Evolutionary conservation across 2,797 vertebrate genomes (phyloP), one percentile per base, ranked within the genome.

Genomic region (Coreius guichenoti): DNA sequence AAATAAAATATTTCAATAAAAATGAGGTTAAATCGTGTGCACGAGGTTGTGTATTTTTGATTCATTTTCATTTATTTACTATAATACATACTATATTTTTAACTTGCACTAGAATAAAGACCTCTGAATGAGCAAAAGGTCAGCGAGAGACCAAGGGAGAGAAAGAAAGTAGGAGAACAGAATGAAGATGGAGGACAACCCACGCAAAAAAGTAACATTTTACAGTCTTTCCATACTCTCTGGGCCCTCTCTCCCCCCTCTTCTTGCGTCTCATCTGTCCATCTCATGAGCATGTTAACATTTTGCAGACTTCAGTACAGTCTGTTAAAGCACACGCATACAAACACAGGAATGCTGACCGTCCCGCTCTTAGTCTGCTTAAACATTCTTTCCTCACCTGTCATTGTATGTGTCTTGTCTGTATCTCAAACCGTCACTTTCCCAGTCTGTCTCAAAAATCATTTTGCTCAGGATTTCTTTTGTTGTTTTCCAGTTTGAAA

Each of bases 301-400:
- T 91, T 86, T 88, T 89, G 90, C 90, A 93, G 91, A 81, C 91
- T 89, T 87, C 87, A 85, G 23, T 90, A 89, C 84, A 89, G 93
- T 91, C 92, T 93, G 90, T 90, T 90, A 92, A 83, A 72, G 26
- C 74, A 78, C 65, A 51, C 14, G 67, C 63, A 86, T 21, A 65
- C 47, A 73, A 76, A 84, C 86, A 81, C 83, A 73, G 45, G 67
- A 69, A 81, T 79, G 78, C 74, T 90, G 86, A 92, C 87, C 58
- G 90, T 76, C 78, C 88, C 91, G 83, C 93, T 94, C 94, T 95
- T 94, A 93, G 93, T 90, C 90, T 91, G 90, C 89, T 92, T 93
- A 94, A 95, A 95, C 94, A 96, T 95, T 96, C 95, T 95, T 95
- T 96, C 95, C 95, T 93, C 93, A 87, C 77, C 92, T 94, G 94